phyloP scores from a whole-genome alignment of 1,140 invertebrate genomes.

The Armadillidium nasatum region DNA sequence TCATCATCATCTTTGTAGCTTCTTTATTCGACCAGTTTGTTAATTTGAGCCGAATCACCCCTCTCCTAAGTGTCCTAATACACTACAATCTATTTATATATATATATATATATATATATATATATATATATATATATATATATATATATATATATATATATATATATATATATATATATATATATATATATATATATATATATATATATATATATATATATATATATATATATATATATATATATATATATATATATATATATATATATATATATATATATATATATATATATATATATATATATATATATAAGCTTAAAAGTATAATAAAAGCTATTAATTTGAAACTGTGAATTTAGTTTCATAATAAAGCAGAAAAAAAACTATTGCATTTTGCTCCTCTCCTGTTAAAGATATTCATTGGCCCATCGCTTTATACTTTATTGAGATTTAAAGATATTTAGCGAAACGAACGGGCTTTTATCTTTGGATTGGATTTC shows the following conservation, averaged over 20 bases:
- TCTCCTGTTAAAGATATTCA: neutral
- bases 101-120: neutral
- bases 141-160: neutral
- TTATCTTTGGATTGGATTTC: too few species aligned
- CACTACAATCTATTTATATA: neutral
- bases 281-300: neutral
- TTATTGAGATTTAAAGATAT: neutral
- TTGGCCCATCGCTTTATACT: neutral
- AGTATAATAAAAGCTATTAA: too few species aligned
- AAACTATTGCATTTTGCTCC: too few species aligned
- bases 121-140: conserved; percentile 1
- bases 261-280: neutral
- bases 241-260: neutral
- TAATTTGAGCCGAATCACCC: too few species aligned
- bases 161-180: neutral
- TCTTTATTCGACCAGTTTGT: too few species aligned
- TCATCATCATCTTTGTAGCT: too few species aligned
- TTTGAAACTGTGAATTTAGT: too few species aligned
- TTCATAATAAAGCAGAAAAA: too few species aligned
- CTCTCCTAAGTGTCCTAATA: too few species aligned
- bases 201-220: neutral
- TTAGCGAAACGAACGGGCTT: neutral
- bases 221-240: neutral
- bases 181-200: conserved; percentile 1
- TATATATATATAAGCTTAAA: neutral